Conservation (phyloP, 2,113 vertebrate genomes). For the Polypterus bichir region DNA sequence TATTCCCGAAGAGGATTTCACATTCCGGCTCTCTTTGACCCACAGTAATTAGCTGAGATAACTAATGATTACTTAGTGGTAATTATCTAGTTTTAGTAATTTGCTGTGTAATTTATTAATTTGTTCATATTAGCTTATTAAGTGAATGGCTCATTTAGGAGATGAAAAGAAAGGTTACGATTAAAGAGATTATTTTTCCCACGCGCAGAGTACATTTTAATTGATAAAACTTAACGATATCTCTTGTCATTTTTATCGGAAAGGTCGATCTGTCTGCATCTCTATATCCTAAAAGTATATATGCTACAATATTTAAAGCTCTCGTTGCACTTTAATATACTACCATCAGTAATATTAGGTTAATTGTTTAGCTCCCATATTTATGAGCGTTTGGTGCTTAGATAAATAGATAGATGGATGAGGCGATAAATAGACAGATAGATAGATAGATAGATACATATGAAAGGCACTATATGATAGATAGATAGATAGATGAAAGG, state of each 20-base stretch:
- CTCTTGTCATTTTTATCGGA: neutral
- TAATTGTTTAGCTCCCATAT: too few relatives aligned
- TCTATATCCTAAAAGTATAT: too few relatives aligned
- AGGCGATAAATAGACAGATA: too few relatives aligned
- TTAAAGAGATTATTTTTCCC: slow-evolving; percentile 38
- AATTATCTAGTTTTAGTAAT: slow-evolving; percentile 99
- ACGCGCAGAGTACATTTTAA: slow-evolving; percentile 53
- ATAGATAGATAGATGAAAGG: too few relatives aligned
- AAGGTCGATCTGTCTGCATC: too few relatives aligned
- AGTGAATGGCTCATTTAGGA: slow-evolving; percentile 77
- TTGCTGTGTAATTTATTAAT: slow-evolving; percentile 99
- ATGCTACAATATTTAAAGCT: too few relatives aligned
- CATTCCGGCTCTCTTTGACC: slow-evolving; percentile 77
- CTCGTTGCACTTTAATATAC: too few relatives aligned
- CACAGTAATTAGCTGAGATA: slow-evolving; percentile 96
- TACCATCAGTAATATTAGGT: too few relatives aligned
- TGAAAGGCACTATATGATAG: too few relatives aligned
- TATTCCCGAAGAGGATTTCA: slow-evolving; percentile 84
- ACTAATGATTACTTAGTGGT: slow-evolving; percentile 98
- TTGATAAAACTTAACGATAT: slow-evolving; percentile 40
- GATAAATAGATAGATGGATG: too few relatives aligned
- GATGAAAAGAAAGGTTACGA: slow-evolving; percentile 32
- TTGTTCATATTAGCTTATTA: slow-evolving; percentile 84
- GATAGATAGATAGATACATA: too few relatives aligned
- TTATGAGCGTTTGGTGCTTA: too few relatives aligned